phyloP scores from a whole-genome alignment of 2,113 vertebrate species.

The Laterallus jamaicensis region DNA sequence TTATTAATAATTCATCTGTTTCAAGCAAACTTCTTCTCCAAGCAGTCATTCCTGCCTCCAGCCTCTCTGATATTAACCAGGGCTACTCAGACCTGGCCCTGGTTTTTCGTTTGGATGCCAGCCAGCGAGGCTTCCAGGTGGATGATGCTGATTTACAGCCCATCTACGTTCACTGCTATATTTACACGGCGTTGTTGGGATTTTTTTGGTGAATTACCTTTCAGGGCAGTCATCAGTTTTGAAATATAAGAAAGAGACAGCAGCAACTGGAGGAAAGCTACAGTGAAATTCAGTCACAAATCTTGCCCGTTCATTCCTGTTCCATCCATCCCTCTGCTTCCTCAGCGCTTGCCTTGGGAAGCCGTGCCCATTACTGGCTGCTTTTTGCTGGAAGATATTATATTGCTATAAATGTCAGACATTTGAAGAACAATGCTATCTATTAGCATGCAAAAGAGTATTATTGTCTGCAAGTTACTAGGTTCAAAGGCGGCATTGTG shows the following conservation, averaged over 20 bases:
- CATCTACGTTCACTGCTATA: not conserved
- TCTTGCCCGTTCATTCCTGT: constrained; percentile 2
- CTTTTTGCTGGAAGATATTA: not conserved
- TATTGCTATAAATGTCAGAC: constrained; percentile 39
- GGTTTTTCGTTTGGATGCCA: not conserved
- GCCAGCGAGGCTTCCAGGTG: constrained; percentile 44
- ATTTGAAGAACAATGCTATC: constrained; percentile 43
- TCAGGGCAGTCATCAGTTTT: constrained; percentile 1
- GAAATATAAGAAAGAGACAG: constrained; percentile 37
- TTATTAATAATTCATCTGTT: constrained; percentile 38
- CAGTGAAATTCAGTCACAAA: constrained; percentile 8
- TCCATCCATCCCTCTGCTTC: not conserved
- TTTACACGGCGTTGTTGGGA: not conserved
- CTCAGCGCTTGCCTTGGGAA: not conserved
- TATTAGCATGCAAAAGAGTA: constrained; percentile 46
- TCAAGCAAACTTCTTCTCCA: constrained; percentile 18
- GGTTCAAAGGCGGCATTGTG: constrained; percentile 2
- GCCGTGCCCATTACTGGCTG: not conserved
- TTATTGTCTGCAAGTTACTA: constrained; percentile 27
- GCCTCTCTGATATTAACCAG: constrained; percentile 30
- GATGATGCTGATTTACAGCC: constrained; percentile 41
- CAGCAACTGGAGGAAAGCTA: not conserved
- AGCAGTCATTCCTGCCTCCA: constrained; percentile 29
- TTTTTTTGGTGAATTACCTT: constrained; percentile 12
- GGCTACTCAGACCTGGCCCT: not conserved